Conservation (phyloP, 2,797 vertebrate genomes). For the Helarctos malayanus region DNA sequence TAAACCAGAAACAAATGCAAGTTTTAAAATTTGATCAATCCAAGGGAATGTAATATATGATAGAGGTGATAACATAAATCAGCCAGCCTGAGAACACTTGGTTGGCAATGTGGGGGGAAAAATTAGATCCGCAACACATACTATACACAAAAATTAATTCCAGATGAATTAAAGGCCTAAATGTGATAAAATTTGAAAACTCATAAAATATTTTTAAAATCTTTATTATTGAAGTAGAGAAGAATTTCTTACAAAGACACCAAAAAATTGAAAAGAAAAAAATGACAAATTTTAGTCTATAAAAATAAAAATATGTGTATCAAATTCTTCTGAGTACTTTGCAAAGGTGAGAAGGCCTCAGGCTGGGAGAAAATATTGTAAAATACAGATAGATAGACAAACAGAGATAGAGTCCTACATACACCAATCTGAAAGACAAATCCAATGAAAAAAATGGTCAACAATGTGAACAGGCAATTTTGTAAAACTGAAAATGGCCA, state of each 20-base stretch:
- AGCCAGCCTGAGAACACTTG: not conserved
- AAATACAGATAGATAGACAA: not conserved
- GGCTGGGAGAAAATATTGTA: not conserved
- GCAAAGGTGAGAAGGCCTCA: slow-evolving; percentile 11
- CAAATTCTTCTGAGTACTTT: slow-evolving; percentile 2
- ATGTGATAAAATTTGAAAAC: not conserved
- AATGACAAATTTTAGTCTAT: not conserved
- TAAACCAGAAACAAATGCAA: slow-evolving; percentile 21
- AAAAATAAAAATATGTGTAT: not conserved
- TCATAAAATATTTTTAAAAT: not conserved
- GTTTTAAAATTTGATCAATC: not conserved
- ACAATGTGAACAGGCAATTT: not conserved
- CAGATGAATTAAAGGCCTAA: not conserved
- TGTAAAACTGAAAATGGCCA: slow-evolving; percentile 38
- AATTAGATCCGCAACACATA: not conserved
- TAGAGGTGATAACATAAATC: not conserved
- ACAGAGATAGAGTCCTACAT: not conserved
- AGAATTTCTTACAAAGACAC: not conserved
- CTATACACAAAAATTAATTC: not conserved
- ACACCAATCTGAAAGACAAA: slow-evolving; percentile 7
- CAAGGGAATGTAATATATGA: not conserved
- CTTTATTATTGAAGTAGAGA: slow-evolving; percentile 4
- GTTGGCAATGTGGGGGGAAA: not conserved
- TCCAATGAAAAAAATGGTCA: not conserved
- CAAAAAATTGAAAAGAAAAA: not conserved